These are phyloP conservation scores for Conus canariensis DNA, from an alignment of 2,888 invertebrate species.

Conservation along the genomic window DNA sequence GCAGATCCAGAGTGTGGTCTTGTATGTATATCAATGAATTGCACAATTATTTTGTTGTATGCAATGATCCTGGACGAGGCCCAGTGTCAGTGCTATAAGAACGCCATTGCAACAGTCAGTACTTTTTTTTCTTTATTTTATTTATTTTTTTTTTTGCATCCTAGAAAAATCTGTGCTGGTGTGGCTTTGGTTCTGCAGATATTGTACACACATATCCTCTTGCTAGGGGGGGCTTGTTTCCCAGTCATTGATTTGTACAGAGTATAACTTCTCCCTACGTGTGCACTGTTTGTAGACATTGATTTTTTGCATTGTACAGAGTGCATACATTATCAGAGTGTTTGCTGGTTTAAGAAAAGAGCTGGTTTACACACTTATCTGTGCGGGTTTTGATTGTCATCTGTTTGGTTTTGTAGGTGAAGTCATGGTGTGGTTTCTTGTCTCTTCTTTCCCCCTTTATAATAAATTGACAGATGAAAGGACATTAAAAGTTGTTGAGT, in stretches of 20 bases:
- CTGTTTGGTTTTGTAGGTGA: not conserved
- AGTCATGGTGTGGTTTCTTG: not conserved
- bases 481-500: not conserved
- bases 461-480: constrained; percentile 11
- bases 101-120: not conserved
- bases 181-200: not conserved
- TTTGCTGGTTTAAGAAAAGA: not conserved
- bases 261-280: not conserved
- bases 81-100: not conserved
- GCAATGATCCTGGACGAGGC: not conserved
- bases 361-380: not conserved
- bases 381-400: not conserved
- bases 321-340: no score
- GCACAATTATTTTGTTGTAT: not conserved
- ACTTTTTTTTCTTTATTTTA: not conserved
- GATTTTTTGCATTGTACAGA: not conserved
- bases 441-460: not conserved
- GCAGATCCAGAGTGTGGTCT: not conserved
- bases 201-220: not conserved
- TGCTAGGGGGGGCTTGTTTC: not conserved
- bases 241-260: not conserved
- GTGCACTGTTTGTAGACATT: not conserved
- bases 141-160: not conserved
- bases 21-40: not conserved
- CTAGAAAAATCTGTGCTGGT: not conserved